Evolutionary conservation across 2,113 vertebrate species (phyloP).

Genomic region (Myotis lucifugus): DNA sequence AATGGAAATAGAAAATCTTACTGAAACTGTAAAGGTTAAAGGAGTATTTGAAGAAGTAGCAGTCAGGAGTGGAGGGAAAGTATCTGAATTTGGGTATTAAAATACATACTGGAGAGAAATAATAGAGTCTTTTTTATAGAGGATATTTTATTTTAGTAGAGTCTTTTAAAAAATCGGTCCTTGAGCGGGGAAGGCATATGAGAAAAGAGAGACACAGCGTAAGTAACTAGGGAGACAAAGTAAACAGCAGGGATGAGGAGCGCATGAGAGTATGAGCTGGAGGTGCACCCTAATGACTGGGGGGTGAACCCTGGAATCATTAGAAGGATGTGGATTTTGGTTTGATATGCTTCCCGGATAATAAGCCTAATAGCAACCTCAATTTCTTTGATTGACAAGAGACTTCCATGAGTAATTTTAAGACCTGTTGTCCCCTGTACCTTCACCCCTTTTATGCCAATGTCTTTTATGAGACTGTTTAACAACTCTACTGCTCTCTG

Average conservation of each 20-base stretch:
- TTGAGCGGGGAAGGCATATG: not conserved
- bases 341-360: not conserved
- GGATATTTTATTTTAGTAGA: not conserved
- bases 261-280: not conserved
- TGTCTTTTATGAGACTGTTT: not conserved
- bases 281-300: not conserved
- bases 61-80: not conserved
- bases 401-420: not conserved
- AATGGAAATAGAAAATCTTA: not conserved
- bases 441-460: not conserved
- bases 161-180: not conserved
- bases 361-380: not conserved
- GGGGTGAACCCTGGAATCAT: not conserved
- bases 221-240: not conserved
- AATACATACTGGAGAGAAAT: not conserved
- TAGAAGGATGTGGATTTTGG: not conserved
- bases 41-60: not conserved
- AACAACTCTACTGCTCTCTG: not conserved
- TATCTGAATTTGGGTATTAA: not conserved
- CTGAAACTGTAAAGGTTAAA: not conserved
- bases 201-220: not conserved
- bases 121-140: not conserved
- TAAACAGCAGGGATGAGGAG: not conserved
- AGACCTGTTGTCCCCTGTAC: not conserved
- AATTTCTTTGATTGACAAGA: not conserved